Evolutionary conservation across 2,113 vertebrate species (phyloP), one percentile per base, ranked within the genome.

Genomic region (Menidia beryllina): DNA sequence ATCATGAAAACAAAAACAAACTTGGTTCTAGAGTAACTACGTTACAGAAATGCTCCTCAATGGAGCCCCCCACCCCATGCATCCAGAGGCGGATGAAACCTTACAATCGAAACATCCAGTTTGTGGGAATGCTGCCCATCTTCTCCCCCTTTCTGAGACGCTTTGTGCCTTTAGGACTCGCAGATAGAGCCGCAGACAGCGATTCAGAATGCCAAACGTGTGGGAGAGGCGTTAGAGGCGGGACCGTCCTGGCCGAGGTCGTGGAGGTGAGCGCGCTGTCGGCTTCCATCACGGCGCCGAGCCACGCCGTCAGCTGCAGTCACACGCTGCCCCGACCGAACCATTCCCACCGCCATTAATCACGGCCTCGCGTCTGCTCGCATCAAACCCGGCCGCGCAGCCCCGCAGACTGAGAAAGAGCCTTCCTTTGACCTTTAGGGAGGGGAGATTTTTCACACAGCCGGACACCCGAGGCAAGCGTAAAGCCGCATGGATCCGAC

Each of bases 321-420:
- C 83, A 78, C 77, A 76, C 71, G 86, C 83, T 72, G 83, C 76
- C 3, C 83, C 87, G 88, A 90, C 86, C 82, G 69, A 89, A 85
- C 81, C 88, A 89, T 90, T 85, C 89, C 80, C 50, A 66, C 79
- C 75, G 56, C 86, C 86, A 89, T 93, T 93, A 91, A 92, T 93
- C 89, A 92, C 85, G 88, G 82, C 82, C 85, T 81, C 68, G 38
- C 5, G 76, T 84, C 83, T 66, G 69, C 76, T 89, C 51, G 81
- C 74, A 86, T 86, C 77, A 84, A 4, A 0, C 27, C 52, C 65
- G 36, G 68, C 72, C 66, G 77, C 73, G 67, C 34, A 79, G 71
- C 60, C 75, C 17, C 25, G 0, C 38, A n/a, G 64, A 71, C 59
- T 52, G 15, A 48, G 12, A 38, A 30, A 49, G 20, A 62, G 30